Conservation (phyloP, 2,113 vertebrate genomes). For the human (Homo sapiens) region DNA sequence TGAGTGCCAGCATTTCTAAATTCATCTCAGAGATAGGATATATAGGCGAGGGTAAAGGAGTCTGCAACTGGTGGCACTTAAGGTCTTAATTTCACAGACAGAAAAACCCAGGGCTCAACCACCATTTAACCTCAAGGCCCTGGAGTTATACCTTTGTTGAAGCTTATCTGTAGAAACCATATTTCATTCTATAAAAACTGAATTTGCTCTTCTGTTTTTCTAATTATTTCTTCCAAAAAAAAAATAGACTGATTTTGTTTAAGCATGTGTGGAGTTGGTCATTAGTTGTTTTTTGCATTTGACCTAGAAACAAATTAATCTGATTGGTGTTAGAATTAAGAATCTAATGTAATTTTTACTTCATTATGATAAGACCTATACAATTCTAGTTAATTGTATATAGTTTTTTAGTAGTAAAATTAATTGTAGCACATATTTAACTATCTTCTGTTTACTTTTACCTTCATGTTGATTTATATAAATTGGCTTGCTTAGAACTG, state of each 20-base stretch:
- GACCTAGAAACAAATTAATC: constrained; percentile 34
- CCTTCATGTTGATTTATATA: neutral
- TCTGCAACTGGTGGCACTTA: neutral
- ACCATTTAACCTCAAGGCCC: neutral
- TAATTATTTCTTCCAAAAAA: neutral
- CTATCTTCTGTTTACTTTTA: neutral
- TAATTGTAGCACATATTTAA: constrained; percentile 26
- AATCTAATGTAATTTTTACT: neutral
- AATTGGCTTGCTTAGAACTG: constrained; percentile 1
- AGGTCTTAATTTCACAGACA: neutral
- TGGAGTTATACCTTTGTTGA: neutral
- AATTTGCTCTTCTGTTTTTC: constrained; percentile 23
- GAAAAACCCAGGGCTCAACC: neutral
- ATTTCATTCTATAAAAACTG: constrained; percentile 18
- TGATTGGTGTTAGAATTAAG: constrained; percentile 39
- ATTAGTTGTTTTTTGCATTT: neutral
- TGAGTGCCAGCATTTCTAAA: neutral
- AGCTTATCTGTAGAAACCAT: neutral
- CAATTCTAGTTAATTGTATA: constrained; percentile 3
- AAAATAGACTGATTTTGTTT: neutral
- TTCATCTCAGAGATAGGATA: neutral
- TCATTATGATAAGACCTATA: neutral
- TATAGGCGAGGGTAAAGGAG: neutral
- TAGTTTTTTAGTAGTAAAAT: neutral
- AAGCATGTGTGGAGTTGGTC: neutral